Percentiles rank a stretch among this genome's conserved stretches.
These are phyloP conservation scores for Typhlichthys subterraneus DNA, from an alignment of 2,797 vertebrate species.

Conservation along the genomic window DNA sequence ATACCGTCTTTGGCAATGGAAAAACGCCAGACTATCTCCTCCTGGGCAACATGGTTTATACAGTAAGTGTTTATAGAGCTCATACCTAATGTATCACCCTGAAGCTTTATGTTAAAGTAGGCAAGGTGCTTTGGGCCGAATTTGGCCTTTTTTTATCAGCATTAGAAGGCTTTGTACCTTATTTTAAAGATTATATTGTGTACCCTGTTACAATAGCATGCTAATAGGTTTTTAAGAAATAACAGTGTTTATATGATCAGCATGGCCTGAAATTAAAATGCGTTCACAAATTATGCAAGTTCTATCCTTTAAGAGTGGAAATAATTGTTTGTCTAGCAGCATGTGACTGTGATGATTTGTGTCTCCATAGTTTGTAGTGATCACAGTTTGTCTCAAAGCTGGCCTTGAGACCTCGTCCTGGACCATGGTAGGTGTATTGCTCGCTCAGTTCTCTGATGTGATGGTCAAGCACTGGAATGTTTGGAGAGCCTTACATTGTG, in stretches of 20 bases:
- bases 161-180: no score
- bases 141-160: background rate
- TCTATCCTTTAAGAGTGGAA: background rate
- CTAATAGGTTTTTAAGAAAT: no score
- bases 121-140: slow-evolving; percentile 32
- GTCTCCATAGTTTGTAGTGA: slow-evolving; percentile 91
- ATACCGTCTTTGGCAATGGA: slow-evolving; percentile 92
- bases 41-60: slow-evolving; percentile 98
- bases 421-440: slow-evolving; percentile 88
- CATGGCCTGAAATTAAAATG: slow-evolving; percentile 3
- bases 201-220: no score
- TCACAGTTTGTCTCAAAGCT: slow-evolving; percentile 98
- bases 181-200: no score
- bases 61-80: slow-evolving; percentile 81
- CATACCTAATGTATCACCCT: slow-evolving; percentile 20
- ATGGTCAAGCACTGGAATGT: background rate
- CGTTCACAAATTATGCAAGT: background rate
- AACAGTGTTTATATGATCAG: background rate
- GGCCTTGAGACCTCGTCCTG: slow-evolving; percentile 96
- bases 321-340: slow-evolving; percentile 7
- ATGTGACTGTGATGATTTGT: slow-evolving; percentile 40
- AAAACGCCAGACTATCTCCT: slow-evolving; percentile 96
- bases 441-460: slow-evolving; percentile 31
- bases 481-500: no score
- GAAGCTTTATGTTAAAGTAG: slow-evolving; percentile 24